A percentile compares a stretch with the other conserved stretches of the same genome.
phyloP scores from a whole-genome alignment of 2,888 invertebrate species.

The Melanargia galathea region DNA sequence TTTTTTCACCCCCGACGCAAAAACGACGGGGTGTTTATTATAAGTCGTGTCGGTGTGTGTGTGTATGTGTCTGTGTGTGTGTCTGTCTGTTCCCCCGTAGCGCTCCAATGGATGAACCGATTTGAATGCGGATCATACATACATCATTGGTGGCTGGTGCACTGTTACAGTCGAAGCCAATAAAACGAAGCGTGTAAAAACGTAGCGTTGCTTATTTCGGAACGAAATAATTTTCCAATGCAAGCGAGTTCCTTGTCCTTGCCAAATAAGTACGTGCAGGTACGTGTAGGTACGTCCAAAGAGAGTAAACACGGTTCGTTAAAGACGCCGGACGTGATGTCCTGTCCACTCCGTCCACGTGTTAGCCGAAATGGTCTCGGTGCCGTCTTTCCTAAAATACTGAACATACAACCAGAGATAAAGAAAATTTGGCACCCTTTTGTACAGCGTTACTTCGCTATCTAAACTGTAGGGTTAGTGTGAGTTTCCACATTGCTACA shows the following conservation, averaged over 20 bases:
- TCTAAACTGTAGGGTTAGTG: not conserved
- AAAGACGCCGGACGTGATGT: conserved; percentile 11
- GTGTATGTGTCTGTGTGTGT: no score
- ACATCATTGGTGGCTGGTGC: no score
- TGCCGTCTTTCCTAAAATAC: conserved; percentile 2
- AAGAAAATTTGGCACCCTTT: conserved; percentile 5
- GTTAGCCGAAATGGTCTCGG: conserved; percentile 3
- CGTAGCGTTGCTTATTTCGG: not conserved
- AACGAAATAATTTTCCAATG: not conserved
- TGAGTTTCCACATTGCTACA: no score
- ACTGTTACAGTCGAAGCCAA: no score
- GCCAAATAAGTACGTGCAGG: no score
- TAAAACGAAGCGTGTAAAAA: not conserved
- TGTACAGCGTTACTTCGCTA: not conserved
- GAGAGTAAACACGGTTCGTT: conserved; percentile 17
- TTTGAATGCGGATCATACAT: no score
- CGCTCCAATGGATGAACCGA: no score
- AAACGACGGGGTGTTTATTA: no score
- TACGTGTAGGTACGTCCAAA: not conserved
- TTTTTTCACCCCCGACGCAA: no score
- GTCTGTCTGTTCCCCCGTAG: no score
- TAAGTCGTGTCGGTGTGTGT: no score
- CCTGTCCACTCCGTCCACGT: not conserved
- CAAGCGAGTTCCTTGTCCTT: not conserved
- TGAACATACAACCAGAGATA: not conserved